Conservation (phyloP, 1,140 invertebrate genomes). For the Cheumatopsyche charites region DNA sequence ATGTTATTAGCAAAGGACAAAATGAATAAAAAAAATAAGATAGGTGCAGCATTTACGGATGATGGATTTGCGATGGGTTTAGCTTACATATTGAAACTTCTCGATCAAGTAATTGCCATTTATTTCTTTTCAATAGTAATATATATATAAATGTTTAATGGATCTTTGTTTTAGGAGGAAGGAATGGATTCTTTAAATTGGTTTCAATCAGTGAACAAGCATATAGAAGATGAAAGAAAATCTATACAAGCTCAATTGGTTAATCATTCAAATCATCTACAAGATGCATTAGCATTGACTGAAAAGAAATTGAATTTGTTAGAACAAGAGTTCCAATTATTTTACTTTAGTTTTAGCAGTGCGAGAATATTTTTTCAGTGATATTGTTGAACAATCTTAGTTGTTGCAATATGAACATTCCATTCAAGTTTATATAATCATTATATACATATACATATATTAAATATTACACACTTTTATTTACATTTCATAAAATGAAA, state of each 20-base stretch:
- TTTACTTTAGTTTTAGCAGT: slow-evolving; percentile 92
- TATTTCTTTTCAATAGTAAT: not conserved
- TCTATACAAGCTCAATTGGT: slow-evolving; percentile 62
- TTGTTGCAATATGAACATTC: not conserved
- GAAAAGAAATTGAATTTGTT: slow-evolving; percentile 82
- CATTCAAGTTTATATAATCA: not conserved
- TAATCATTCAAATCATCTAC: slow-evolving; percentile 67
- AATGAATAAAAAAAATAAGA: slow-evolving; percentile 86
- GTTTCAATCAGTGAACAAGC: slow-evolving; percentile 90
- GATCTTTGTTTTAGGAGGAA: slow-evolving; percentile 55
- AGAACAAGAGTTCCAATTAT: slow-evolving; percentile 87
- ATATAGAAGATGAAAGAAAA: slow-evolving; percentile 68
- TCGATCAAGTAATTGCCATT: slow-evolving; percentile 65
- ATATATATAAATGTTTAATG: slow-evolving; percentile 64
- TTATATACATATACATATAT: slow-evolving; percentile 9
- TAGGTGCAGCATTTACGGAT: slow-evolving; percentile 91
- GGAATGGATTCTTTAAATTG: slow-evolving; percentile 95
- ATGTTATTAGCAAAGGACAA: slow-evolving; percentile 92
- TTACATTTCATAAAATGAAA: too few relatives aligned
- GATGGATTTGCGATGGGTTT: slow-evolving; percentile 97
- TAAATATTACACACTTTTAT: not conserved
- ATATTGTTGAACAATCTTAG: slow-evolving; percentile 8
- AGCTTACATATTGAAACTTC: slow-evolving; percentile 73
- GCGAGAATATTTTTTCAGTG: slow-evolving; percentile 91
- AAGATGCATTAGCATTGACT: slow-evolving; percentile 92